Conservation (phyloP, 2,888 invertebrate genomes). For the Gymnosoma rotundatum region DNA sequence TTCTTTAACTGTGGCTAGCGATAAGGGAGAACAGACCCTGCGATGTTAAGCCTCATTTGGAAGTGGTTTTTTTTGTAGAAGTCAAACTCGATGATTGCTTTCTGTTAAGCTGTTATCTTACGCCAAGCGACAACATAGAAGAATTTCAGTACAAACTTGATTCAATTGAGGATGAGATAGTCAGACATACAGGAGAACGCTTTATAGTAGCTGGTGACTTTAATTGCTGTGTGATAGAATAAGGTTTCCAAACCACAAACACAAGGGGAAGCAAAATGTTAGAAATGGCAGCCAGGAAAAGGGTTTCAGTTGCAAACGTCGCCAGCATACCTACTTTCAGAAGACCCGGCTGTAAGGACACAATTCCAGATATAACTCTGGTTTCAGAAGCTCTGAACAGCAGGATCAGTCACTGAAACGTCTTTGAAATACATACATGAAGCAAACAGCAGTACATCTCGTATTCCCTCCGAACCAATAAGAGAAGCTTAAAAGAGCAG, state of each 20-base stretch:
- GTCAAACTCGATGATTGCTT: background rate
- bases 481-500: background rate
- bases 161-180: background rate
- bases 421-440: too few species aligned
- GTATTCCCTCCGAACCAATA: background rate
- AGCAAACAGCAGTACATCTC: background rate
- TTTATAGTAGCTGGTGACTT: constrained; percentile 6
- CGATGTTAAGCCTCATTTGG: too few species aligned
- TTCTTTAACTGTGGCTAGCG: too few species aligned
- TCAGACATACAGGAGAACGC: background rate
- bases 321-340: too few species aligned
- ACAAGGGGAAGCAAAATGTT: too few species aligned
- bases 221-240: background rate
- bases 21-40: too few species aligned
- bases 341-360: too few species aligned
- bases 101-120: constrained; percentile 1
- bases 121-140: too few species aligned
- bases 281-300: too few species aligned
- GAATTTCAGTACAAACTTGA: background rate
- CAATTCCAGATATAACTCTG: too few species aligned
- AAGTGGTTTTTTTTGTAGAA: background rate
- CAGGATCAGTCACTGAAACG: background rate
- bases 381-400: background rate
- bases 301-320: too few species aligned
- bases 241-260: background rate